Base-by-base conservation (phyloP, 1,140 invertebrate genomes). In the Olivierus martensii region DNA sequence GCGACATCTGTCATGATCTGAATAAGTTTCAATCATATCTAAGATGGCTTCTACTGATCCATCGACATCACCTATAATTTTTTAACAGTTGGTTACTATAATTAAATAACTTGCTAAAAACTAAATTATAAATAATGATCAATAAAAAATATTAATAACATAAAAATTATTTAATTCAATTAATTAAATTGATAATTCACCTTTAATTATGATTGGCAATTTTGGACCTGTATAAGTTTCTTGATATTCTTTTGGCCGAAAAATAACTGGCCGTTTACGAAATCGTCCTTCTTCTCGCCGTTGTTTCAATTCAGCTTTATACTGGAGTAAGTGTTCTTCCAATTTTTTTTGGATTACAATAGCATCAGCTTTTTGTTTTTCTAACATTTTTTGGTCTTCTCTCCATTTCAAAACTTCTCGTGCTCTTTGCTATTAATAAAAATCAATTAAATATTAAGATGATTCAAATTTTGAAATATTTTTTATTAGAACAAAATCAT, bases 11-110 rank as follows among this genome's bases (percentile, higher is more conserved):
- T 82, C 71, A 55, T 81, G 69, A 44, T 77, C 79, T 48, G 82
- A 72, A 64, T 97, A 99, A 0, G 88, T 90, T 48, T 89, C 83
- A 21, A 98, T 66, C 28, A 90, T 82, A 68, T 96, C 84, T 39
- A 95, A 68, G 58, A 99, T 87, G 1, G 94, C 92, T 71, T 98
- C 92, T 9, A 95, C 77, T 10, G 89, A 93, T 0, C 89, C 87
- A 67, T 84, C 80, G 3, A 92, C 87, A 69, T 94, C 89, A 28
- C 71, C 70, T 70, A 59, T 28, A 46, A 58, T n/a, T n/a, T n/a
- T n/a, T n/a, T n/a, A n/a, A n/a, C n/a, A n/a, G n/a, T n/a, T n/a
- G n/a, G n/a, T n/a, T n/a, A n/a, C n/a, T n/a, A n/a, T n/a, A n/a
- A n/a, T n/a, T n/a, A n/a, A n/a, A n/a, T n/a, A n/a, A n/a, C n/a